Evolutionary conservation across 2,888 invertebrate genomes (phyloP), one percentile per base, ranked within the genome.

Genomic region (Cheilosia vulpina): DNA sequence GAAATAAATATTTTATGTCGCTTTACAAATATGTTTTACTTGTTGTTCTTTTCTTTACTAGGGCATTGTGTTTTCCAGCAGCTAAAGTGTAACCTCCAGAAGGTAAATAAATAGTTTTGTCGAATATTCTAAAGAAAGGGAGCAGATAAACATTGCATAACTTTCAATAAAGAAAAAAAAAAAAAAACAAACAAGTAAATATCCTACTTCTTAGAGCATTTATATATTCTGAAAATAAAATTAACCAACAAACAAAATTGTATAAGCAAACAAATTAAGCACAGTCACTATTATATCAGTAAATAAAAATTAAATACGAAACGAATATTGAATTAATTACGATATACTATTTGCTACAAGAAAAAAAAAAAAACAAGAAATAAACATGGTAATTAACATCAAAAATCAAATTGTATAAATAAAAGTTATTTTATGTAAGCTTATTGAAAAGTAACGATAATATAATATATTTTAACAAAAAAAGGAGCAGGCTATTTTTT

Each of bases 391-490:
- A 11, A 58, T 41, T 21, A 60, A 60, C n/a, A 57, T 15, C 17
- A 21, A 65, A 57, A 65, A 50, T 53, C 43, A 27, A 76, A 76
- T 9, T 76, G 76, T 76, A 38, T 38, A 66, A 66, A 76, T 76
- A 66, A 52, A 60, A 76, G 66, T 76, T 76, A 66, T 76, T 76
- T 58, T 66, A 76, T 76, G 76, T 76, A 76, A 66, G 66, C 66
- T 76, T 68, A 76, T 66, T 66, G 66, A 66, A 66, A 60, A 68
- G 41, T 66, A 76, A 66, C 76, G 58, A n/a, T 66, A 76, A 66
- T 58, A 58, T 52, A 76, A 66, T 76, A 76, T 76, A 76, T 76
- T 76, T 76, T 76, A 76, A 66, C 76, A 76, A 76, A 76, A 76
- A 65, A 52, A 41, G 27, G 21, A 17, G 1, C 2, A 17, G 0